Conservation (phyloP, 2,113 vertebrate genomes). For the Myotis brandtii region DNA sequence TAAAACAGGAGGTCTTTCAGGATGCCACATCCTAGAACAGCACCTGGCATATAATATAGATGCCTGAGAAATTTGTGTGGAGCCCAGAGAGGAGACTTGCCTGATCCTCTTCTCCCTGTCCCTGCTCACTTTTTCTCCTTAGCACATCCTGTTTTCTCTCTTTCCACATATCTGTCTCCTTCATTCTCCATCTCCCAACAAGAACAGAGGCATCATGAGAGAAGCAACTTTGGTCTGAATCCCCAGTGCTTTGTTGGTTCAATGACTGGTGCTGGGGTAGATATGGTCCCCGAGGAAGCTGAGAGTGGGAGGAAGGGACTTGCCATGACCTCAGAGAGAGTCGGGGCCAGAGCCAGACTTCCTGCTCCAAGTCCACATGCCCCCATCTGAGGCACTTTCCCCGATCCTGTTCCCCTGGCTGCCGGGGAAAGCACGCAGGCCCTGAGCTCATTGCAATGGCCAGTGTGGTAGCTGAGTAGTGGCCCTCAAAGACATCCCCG, state of each 20-base stretch:
- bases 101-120: neutral
- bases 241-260: neutral
- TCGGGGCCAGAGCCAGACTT: neutral
- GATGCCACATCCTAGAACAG: neutral
- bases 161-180: rapidly evolving
- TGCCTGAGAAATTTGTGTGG: neutral
- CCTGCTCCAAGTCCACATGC: rapidly evolving
- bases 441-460: neutral
- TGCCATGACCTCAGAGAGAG: neutral
- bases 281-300: neutral
- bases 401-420: neutral
- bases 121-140: neutral
- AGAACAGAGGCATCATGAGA: neutral
- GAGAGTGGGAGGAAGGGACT: neutral
- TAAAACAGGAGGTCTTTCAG: neutral
- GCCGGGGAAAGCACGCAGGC: neutral
- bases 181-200: neutral
- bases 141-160: neutral
- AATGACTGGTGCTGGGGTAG: neutral
- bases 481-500: neutral
- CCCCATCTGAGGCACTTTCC: neutral
- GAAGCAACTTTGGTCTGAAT: neutral
- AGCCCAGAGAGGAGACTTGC: neutral
- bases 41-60: neutral
- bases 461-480: neutral